Evolutionary conservation across 1,140 invertebrate genomes (phyloP).

Genomic region (Ips typographus): DNA sequence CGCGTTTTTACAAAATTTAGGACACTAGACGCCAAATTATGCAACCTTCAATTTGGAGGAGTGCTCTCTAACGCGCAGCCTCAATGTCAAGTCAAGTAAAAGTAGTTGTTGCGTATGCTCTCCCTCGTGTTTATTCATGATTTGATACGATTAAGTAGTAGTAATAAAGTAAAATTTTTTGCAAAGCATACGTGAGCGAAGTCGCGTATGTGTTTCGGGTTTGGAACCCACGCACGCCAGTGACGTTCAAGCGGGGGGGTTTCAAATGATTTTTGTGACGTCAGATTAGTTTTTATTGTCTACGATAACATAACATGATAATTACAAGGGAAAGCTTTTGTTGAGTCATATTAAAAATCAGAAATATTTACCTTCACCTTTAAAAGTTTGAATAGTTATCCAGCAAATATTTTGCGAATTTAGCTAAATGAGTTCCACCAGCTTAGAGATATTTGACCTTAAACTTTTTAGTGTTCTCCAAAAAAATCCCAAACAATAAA

Average conservation of each 20-base stretch:
- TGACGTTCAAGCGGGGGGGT: constrained; percentile 10
- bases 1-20: constrained; percentile 5
- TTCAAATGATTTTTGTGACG: neutral
- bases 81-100: neutral
- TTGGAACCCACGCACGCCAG: constrained; percentile 13
- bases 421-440: too few relatives aligned
- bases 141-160: constrained; percentile 4
- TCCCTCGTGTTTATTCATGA: constrained; percentile 23
- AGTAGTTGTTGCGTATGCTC: constrained; percentile 7
- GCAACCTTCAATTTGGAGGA: neutral
- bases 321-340: neutral
- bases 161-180: constrained; percentile 14
- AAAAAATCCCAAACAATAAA: constrained; percentile 6
- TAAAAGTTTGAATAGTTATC: neutral
- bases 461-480: neutral
- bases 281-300: neutral
- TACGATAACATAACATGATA: neutral
- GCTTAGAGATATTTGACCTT: too few relatives aligned
- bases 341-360: neutral
- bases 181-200: constrained; percentile 22
- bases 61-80: neutral
- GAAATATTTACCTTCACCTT: neutral
- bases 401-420: neutral
- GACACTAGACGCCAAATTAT: neutral
- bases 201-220: constrained; percentile 16